Percentiles rank a stretch among this genome's conserved stretches.
These are phyloP conservation scores for Narcine bancroftii DNA, from an alignment of 2,113 vertebrate species.

Conservation along the genomic window DNA sequence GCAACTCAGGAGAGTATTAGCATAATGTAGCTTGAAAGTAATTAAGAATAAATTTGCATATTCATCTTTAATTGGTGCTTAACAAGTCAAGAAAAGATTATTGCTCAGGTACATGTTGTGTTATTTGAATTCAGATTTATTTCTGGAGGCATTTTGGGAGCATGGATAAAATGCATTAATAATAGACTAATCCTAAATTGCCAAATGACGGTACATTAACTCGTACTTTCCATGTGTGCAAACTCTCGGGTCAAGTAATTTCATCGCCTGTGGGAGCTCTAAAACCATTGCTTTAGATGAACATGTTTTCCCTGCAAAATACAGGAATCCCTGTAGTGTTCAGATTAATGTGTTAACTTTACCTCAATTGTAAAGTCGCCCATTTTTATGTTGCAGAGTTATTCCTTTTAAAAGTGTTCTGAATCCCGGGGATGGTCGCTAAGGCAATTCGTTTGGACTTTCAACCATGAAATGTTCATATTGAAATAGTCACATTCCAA, in stretches of 20 bases:
- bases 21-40: not conserved
- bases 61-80: slow-evolving; percentile 14
- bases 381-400: not conserved
- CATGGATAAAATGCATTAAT: not conserved
- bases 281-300: not conserved
- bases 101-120: not conserved
- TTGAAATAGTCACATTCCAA: slow-evolving; percentile 27
- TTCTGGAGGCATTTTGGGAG: not conserved
- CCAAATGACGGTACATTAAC: not conserved
- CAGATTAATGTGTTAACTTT: not conserved
- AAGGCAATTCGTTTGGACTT: slow-evolving; percentile 5
- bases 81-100: slow-evolving; percentile 14
- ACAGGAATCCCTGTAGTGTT: not conserved
- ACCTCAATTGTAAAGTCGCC: not conserved
- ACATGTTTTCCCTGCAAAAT: slow-evolving; percentile 10
- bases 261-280: not conserved
- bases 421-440: not conserved
- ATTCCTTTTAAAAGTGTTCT: not conserved
- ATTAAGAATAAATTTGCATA: not conserved
- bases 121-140: not conserved
- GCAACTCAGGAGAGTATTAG: not conserved
- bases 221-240: not conserved
- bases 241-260: not conserved
- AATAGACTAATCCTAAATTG: not conserved
- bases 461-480: slow-evolving; percentile 29